These are phyloP conservation scores for Anthrax anthrax DNA, from an alignment of 2,888 invertebrate genomes.

Conservation along the genomic window DNA sequence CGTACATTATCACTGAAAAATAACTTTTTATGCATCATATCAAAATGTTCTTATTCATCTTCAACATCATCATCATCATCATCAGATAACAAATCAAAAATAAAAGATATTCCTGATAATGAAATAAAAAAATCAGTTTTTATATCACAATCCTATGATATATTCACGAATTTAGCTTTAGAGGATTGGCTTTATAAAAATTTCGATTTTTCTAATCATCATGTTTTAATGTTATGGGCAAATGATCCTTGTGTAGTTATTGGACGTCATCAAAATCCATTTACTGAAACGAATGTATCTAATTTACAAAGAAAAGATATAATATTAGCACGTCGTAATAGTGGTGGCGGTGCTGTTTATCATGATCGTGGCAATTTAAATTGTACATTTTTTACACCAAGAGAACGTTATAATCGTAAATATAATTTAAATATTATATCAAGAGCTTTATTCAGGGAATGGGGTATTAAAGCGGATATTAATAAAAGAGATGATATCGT, in stretches of 20 bases:
- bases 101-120: slow-evolving; percentile 27
- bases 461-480: slow-evolving; percentile 60
- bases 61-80: slow-evolving; percentile 30
- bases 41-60: not conserved
- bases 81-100: slow-evolving; percentile 11
- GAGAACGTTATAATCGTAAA: slow-evolving; percentile 68
- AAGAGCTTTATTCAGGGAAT: slow-evolving; percentile 65
- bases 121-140: slow-evolving; percentile 72
- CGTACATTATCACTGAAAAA: too few relatives aligned
- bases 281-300: slow-evolving; percentile 75
- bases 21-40: too few relatives aligned
- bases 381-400: slow-evolving; percentile 78
- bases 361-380: slow-evolving; percentile 91
- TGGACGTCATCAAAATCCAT: slow-evolving; percentile 94
- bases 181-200: slow-evolving; percentile 94
- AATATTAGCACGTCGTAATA: slow-evolving; percentile 72
- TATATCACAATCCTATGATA: slow-evolving; percentile 80
- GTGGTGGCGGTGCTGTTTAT: slow-evolving; percentile 93
- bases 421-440: slow-evolving; percentile 80
- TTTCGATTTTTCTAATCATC: slow-evolving; percentile 66
- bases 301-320: slow-evolving; percentile 51
- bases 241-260: slow-evolving; percentile 91
- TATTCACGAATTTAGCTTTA: slow-evolving; percentile 84
- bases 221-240: slow-evolving; percentile 80
- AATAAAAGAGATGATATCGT: slow-evolving; percentile 78